A percentile compares a stretch with the other conserved stretches of the same genome.
Evolutionary conservation across 2,888 invertebrate genomes (phyloP).

Genomic region (Cephus rjabovi): DNA sequence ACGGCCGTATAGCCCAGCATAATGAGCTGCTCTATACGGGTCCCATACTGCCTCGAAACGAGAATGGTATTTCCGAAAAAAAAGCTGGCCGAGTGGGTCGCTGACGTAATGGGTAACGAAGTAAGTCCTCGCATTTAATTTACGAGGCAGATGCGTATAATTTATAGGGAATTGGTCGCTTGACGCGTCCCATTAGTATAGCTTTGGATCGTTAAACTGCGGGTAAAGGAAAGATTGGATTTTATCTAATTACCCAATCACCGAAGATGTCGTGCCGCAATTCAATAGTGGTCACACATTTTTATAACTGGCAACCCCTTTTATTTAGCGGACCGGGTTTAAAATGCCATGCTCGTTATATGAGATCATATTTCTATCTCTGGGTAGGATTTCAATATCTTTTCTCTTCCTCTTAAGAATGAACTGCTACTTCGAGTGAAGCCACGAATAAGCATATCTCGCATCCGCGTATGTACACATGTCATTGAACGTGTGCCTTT

Average conservation of each 20-base stretch:
- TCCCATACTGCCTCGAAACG: neutral
- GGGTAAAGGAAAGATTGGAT: neutral
- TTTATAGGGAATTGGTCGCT: conserved; percentile 1
- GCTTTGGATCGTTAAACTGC: neutral
- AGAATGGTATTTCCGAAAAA: neutral
- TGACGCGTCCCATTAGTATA: conserved; percentile 6
- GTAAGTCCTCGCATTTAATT: conserved; percentile 4
- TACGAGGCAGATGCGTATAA: conserved; percentile 7
- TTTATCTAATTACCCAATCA: neutral
- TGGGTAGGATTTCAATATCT: neutral
- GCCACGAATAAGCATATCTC: neutral
- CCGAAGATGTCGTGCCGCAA: neutral
- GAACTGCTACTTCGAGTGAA: neutral
- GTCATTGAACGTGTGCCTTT: conserved; percentile 1
- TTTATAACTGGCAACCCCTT: neutral
- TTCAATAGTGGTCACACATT: neutral
- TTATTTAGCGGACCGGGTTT: neutral
- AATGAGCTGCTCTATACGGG: neutral
- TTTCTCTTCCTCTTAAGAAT: neutral
- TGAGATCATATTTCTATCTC: neutral
- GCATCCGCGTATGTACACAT: neutral
- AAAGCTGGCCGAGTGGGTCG: neutral
- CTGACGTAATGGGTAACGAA: conserved; percentile 2
- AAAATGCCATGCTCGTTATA: neutral
- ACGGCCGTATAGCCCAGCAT: neutral